These are phyloP conservation scores for Scaptomyza parva DNA, from an alignment of 2,888 invertebrate genomes.

Conservation along the genomic window DNA sequence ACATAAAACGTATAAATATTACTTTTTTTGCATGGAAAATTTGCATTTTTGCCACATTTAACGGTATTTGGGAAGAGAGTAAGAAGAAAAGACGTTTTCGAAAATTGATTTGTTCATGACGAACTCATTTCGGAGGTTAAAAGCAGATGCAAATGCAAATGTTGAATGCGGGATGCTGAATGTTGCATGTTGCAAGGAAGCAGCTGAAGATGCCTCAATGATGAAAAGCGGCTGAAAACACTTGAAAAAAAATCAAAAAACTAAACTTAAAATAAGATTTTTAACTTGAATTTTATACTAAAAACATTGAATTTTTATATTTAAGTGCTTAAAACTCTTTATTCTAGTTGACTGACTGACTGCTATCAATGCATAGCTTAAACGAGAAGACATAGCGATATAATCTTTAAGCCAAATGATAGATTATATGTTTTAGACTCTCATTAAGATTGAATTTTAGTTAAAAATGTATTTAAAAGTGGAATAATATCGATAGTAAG, in stretches of 20 bases:
- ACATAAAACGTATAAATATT: slow-evolving; percentile 16
- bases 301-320: not conserved
- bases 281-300: not conserved
- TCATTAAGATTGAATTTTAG: no score
- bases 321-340: not conserved
- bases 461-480: no score
- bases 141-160: slow-evolving; percentile 37
- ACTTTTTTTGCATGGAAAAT: slow-evolving; percentile 55
- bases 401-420: not conserved
- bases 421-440: no score
- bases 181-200: not conserved
- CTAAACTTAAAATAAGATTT: no score
- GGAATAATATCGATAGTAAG: no score
- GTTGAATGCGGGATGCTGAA: slow-evolving; percentile 8
- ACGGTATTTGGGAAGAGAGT: slow-evolving; percentile 56
- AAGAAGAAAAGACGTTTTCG: slow-evolving; percentile 16
- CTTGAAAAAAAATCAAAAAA: slow-evolving; percentile 2
- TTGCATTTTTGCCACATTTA: slow-evolving; percentile 75
- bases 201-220: not conserved
- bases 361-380: not conserved
- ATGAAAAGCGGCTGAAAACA: slow-evolving; percentile 11
- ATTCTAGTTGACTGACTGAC: not conserved
- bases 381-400: not conserved
- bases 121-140: slow-evolving; percentile 67
- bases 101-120: slow-evolving; percentile 80